Base-by-base conservation (phyloP, 2,797 vertebrate species). In the Hyperoplus immaculatus region DNA sequence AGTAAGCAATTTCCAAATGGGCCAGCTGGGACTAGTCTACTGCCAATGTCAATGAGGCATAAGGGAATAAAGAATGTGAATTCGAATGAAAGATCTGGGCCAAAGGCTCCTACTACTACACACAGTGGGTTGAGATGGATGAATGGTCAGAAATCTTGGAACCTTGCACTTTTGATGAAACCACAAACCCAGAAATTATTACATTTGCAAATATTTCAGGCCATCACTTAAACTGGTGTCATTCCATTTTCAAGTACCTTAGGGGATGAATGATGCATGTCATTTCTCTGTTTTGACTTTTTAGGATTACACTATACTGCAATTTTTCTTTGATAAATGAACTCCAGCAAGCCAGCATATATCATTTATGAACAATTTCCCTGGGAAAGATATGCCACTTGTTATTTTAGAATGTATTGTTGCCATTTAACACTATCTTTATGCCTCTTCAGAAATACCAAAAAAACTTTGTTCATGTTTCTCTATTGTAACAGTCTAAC, bases 41-140 rank as follows among this genome's bases (percentile, higher is more conserved):
- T 90, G 85, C 82, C 86, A 89, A 87, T 85, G 88, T 82, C 83
- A 88, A 89, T 85, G 84, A 89, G 77, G 84, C 89, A 88, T 81
- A 91, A 73, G 83, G 85, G 90, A 88, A 73, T 80, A 87, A 80
- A 87, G 83, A 84, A 91, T 88, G 77, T 82, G 88, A 87, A 87
- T 81, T 71, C 72, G 74, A 85, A 86, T 88, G 92, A 89, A 83
- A 92, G 75, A 91, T 92, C 85, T 92, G 85, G 88, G 89, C 86
- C 89, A 87, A 60, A 83, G 82, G 81, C 69, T 78, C 21, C 72
- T 68, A 59, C 78, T 75, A 80, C 83, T 66, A 82, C 56, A 77
- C 69, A 75, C 80, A 77, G 60, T 50, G 67, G 72, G 78, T 80
- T 75, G 83, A 85, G 82, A 85, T 71, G 59, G 77, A 90, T 86